Percentiles rank a stretch among this genome's conserved stretches.
phyloP scores from a whole-genome alignment of 2,797 vertebrate genomes.

The Jordanella pulchra region DNA sequence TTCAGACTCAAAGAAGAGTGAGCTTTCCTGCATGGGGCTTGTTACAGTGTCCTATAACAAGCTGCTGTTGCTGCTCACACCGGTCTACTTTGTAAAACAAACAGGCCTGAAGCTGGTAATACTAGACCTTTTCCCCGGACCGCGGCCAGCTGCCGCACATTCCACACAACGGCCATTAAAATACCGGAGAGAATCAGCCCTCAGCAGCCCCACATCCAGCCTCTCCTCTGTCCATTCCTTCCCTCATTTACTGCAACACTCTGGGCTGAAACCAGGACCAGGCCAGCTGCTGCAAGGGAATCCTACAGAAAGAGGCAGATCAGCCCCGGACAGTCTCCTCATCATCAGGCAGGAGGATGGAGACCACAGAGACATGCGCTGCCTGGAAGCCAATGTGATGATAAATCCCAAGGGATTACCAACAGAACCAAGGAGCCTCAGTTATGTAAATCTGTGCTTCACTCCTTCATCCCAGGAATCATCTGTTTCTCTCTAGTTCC shows the following conservation, averaged over 20 bases:
- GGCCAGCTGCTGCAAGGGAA: constrained; percentile 29
- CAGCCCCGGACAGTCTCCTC: constrained; percentile 34
- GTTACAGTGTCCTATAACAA: constrained; percentile 33
- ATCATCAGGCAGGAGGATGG: not conserved
- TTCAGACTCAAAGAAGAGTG: constrained; percentile 37
- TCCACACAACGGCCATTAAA: constrained; percentile 84
- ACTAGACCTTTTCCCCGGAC: constrained; percentile 76
- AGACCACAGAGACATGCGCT: constrained; percentile 40
- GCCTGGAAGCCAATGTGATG: constrained; percentile 40
- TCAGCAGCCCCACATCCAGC: constrained; percentile 53
- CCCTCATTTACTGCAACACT: constrained; percentile 8
- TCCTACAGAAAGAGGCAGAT: constrained; percentile 31
- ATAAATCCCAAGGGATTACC: constrained; percentile 72
- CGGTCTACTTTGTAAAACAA: constrained; percentile 84
- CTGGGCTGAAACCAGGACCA: constrained; percentile 13
- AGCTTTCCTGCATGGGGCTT: constrained; percentile 21
- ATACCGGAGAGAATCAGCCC: constrained; percentile 79
- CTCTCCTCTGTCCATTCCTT: constrained; percentile 4
- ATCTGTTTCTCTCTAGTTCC: too few species aligned
- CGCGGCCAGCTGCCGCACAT: constrained; percentile 81
- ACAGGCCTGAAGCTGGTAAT: constrained; percentile 81
- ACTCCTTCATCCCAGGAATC: too few species aligned
- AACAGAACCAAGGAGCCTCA: constrained; percentile 66
- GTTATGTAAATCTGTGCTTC: constrained; percentile 19
- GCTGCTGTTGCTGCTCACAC: constrained; percentile 48